Evolutionary conservation across 2,797 vertebrate species (phyloP).

Genomic region (Tenualosa thibaudeaui): DNA sequence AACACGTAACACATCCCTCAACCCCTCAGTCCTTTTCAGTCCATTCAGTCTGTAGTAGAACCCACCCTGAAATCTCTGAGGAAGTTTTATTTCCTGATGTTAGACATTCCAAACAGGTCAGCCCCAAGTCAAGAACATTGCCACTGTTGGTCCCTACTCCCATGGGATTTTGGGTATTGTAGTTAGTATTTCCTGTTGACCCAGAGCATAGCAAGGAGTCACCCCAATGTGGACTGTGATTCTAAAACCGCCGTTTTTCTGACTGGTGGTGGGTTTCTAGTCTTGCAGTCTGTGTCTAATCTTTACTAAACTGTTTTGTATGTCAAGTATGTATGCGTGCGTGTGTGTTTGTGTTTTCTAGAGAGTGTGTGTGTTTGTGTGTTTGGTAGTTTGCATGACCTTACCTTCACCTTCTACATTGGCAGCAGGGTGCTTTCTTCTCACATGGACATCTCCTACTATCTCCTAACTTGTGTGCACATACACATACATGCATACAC

Average conservation of each 20-base stretch:
- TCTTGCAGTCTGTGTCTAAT: constrained; percentile 44
- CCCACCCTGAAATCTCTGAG: neutral
- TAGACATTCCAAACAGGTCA: constrained; percentile 4
- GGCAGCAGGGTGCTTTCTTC: neutral
- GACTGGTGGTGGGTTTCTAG: constrained; percentile 47
- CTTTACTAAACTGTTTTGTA: constrained; percentile 34
- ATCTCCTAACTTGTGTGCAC: neutral
- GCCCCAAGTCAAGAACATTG: neutral
- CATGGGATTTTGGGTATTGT: constrained; percentile 46
- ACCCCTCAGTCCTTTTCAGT: neutral
- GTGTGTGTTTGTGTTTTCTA: constrained; percentile 21
- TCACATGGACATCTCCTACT: neutral
- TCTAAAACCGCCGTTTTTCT: constrained; percentile 48
- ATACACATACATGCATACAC: neutral
- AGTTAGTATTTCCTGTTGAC: constrained; percentile 32
- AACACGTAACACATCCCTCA: neutral
- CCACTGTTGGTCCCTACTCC: neutral
- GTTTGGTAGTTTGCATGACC: constrained; percentile 10
- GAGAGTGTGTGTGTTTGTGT: neutral
- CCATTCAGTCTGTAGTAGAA: neutral
- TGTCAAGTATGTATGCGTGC: constrained; percentile 12
- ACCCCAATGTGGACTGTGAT: neutral
- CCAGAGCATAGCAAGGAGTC: neutral
- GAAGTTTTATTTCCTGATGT: constrained; percentile 1
- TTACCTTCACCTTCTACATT: neutral